Conservation (phyloP, 2,888 invertebrate species). For the Stramonita haemastoma region DNA sequence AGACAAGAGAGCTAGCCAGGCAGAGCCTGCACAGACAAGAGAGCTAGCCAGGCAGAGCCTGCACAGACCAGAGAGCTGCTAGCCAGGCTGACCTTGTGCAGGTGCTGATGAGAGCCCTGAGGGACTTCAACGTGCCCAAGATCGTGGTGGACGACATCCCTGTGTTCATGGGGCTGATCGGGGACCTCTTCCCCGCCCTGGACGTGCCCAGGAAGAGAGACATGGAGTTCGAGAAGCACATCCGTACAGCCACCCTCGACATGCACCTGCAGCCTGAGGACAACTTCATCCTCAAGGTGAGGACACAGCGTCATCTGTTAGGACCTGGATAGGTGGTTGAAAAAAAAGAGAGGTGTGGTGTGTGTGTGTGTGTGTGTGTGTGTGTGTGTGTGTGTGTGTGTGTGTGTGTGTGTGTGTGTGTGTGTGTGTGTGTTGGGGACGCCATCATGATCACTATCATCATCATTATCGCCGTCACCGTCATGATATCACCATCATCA, state of each 20-base stretch:
- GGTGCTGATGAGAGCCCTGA: constrained; percentile 91
- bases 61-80: no score
- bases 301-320: not conserved
- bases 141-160: constrained; percentile 96
- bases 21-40: constrained; percentile 57
- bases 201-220: constrained; percentile 96
- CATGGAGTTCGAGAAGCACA: constrained; percentile 93
- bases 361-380: not conserved
- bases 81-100: constrained; percentile 47
- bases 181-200: constrained; percentile 96
- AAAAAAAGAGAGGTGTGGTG: no score
- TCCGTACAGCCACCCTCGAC: constrained; percentile 94
- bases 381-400: not conserved
- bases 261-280: constrained; percentile 95
- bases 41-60: not conserved
- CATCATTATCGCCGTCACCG: no score
- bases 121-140: constrained; percentile 97
- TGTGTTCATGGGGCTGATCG: constrained; percentile 97
- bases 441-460: no score
- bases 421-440: not conserved
- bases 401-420: not conserved
- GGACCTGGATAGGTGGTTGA: not conserved
- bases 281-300: constrained; percentile 92
- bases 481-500: no score
- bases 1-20: constrained; percentile 59